Evolutionary conservation across 2,113 vertebrate species (phyloP).

Genomic region (Myiozetetes cayanensis): DNA sequence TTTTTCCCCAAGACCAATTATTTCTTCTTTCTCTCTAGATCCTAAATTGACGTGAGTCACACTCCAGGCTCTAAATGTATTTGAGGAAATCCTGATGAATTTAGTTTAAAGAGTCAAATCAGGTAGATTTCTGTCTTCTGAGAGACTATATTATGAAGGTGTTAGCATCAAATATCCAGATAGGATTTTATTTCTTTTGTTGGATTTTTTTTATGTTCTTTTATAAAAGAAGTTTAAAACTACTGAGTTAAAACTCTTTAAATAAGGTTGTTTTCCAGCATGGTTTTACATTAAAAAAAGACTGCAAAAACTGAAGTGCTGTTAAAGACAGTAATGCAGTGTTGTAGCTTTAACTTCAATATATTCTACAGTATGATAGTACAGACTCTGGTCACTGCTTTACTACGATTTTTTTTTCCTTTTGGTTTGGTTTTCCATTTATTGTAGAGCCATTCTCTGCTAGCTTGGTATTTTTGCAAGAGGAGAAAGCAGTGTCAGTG

Average conservation of each 20-base stretch:
- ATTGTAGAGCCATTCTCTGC: neutral
- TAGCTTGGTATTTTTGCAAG: neutral
- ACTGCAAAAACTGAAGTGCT: neutral
- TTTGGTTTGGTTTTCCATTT: neutral
- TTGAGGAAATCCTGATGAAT: constrained; percentile 15
- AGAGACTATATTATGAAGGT: neutral
- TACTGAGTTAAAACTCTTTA: neutral
- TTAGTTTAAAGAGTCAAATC: neutral
- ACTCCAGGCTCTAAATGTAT: neutral
- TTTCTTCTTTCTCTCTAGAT: neutral
- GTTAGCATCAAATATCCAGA: neutral
- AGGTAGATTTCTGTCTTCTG: neutral
- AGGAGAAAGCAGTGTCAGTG: neutral
- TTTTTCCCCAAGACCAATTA: neutral
- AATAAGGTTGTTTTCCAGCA: neutral
- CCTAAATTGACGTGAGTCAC: neutral
- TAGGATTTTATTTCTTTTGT: neutral
- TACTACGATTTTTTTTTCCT: neutral
- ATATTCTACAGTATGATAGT: neutral
- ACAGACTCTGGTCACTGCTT: neutral
- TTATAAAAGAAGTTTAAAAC: neutral
- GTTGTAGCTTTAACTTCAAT: neutral
- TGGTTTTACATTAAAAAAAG: neutral
- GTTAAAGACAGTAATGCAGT: neutral
- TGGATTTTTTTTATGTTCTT: neutral